Base-by-base conservation (phyloP, 2,113 vertebrate species). In the Hydropotes inermis region DNA sequence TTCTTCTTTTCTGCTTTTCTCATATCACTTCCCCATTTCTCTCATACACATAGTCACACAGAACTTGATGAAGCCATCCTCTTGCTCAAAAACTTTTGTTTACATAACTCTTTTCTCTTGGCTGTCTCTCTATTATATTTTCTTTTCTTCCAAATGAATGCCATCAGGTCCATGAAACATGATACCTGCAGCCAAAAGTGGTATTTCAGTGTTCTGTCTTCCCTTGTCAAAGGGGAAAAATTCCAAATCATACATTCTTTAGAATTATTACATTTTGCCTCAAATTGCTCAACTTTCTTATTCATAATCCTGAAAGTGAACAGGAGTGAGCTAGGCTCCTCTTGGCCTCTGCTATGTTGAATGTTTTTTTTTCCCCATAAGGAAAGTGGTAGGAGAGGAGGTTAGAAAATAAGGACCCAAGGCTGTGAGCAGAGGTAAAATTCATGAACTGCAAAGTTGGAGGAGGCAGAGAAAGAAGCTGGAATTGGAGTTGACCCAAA, bases 251-350 rank as follows among this genome's bases (percentile, higher is more conserved):
- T 86, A 12, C 43, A n/a, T 76, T 61, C 13, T 91, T 10, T 28
- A 93, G 85, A 55, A 87, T 92, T 58, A 50, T 19, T 93, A 16
- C 64, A 50, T 93, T 93, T 96, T 95, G 50, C 17, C 52, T 85
- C 19, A 36, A 55, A 78, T 87, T 43, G 52, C 58, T 30, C 25
- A 61, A 5, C 3, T 39, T 95, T 89, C 23, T 92, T 70, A 86
- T 82, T 87, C 25, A 64, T 61, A 25, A 61, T 61, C 93, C 6
- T 43, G 11, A 43, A 90, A 47, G 25, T 27, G 13, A 74, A 36
- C 28, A 64, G 3, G 28, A 94, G 9, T 84, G 4, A 16, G 6
- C 39, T 83, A 76, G 47, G 6, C 3, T 95, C 9, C 33, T 14
- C 64, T 27, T 81, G 83, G 57, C 17, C n/a, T 89, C 45, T 92